A percentile compares a stretch with the other conserved stretches of the same genome.
These are phyloP conservation scores for Molossus alvarezi DNA, from an alignment of 2,797 vertebrate genomes.

Conservation along the genomic window DNA sequence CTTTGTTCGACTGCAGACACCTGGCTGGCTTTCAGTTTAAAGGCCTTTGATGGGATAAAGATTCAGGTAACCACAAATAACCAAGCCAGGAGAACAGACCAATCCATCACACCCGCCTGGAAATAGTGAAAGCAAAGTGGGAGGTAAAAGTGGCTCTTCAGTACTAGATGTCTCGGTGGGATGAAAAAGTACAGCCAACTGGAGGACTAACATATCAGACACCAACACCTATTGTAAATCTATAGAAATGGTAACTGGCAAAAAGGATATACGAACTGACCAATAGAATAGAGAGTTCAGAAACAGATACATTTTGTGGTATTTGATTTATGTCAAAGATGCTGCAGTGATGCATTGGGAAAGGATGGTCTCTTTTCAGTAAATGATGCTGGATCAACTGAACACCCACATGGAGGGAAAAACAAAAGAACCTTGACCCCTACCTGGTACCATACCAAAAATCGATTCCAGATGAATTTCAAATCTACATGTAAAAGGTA, in stretches of 20 bases:
- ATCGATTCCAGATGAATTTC: constrained; percentile 30
- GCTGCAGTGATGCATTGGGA: neutral
- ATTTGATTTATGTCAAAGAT: neutral
- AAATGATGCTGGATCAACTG: neutral
- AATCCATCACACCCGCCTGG: constrained; percentile 15
- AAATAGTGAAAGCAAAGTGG: neutral
- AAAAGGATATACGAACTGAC: neutral
- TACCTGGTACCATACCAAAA: neutral
- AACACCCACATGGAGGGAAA: neutral
- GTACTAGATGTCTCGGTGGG: neutral
- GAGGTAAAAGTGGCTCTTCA: neutral
- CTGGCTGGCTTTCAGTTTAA: constrained; percentile 67
- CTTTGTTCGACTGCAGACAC: constrained; percentile 41
- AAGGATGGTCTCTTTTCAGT: neutral
- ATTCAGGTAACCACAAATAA: constrained; percentile 11
- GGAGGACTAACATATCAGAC: neutral
- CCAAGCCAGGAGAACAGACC: neutral
- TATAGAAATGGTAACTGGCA: neutral
- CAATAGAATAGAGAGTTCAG: neutral
- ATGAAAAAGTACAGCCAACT: neutral
- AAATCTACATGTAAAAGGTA: constrained; percentile 37
- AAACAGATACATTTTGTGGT: neutral
- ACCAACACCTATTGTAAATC: neutral
- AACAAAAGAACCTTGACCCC: neutral
- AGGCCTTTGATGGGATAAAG: constrained; percentile 69